Base-by-base conservation (phyloP, 2,113 vertebrate species). In the Heteronetta atricapilla region DNA sequence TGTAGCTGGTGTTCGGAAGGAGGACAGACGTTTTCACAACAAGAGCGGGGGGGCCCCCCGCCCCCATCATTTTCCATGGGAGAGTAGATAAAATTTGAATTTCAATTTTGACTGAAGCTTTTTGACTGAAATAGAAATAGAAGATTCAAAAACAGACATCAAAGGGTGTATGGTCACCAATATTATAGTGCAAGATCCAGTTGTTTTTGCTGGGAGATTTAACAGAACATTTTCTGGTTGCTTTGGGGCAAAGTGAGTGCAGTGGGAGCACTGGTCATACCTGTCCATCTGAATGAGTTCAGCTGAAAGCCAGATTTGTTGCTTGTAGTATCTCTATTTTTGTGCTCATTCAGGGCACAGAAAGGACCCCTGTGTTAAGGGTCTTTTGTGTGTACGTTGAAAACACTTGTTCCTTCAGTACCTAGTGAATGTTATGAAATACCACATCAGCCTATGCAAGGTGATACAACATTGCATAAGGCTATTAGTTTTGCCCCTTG, bases 381-480 rank as follows among this genome's bases (percentile, higher is more conserved):
- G 53, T 48, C 84, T 76, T 83, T 79, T 90, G 21, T 73, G 21
- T 7, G 2, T 29, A 11, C 29, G 55, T 38, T 73, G 83, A 76
- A 95, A 92, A 66, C 8, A 33, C 63, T 90, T 44, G 16, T 40
- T 88, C 74, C 82, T 64, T 95, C 52, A 81, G 33, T 86, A 91
- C 26, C 63, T 59, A 63, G 36, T 4, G 33, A 46, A 7, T 40
- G 31, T 95, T 96, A 90, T 34, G 73, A 59, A 95, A 95, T 62
- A 40, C 28, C 69, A 68, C 93, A 79, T 92, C 82, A 72, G 74
- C 29, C 88, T n/a, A 2, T 53, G 88, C 77, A 86, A 78, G 0
- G 16, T 93, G 92, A 63, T 56, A 11, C 48, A 79, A 66, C 17
- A 34, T 94, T 96, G 92, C 29, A 1, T 95, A 97, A 97, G 69